Evolutionary conservation across 2,113 vertebrate species (phyloP).

Genomic region (Trematocara unimaculatum): DNA sequence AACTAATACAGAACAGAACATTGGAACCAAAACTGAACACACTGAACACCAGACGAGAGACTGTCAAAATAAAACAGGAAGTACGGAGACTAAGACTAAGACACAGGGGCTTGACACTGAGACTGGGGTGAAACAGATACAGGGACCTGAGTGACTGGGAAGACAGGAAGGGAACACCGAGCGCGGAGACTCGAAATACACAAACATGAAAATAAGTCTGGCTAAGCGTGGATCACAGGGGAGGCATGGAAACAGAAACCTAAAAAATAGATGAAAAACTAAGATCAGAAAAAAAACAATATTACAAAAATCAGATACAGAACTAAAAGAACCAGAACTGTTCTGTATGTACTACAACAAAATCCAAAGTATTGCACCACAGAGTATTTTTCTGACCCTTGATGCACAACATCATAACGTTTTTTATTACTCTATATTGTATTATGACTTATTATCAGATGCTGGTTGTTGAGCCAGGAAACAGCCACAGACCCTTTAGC

Average conservation of each 20-base stretch:
- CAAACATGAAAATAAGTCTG: neutral
- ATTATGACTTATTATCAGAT: neutral
- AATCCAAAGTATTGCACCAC: neutral
- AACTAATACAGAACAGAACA: neutral
- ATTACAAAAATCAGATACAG: neutral
- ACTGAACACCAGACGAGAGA: neutral
- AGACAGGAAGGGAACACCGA: neutral
- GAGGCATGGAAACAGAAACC: neutral
- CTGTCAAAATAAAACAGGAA: neutral
- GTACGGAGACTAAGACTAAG: neutral
- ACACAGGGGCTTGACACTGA: neutral
- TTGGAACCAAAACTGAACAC: neutral
- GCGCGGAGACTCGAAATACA: neutral
- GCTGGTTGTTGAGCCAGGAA: neutral
- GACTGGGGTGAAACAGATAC: neutral
- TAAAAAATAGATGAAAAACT: neutral
- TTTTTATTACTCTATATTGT: neutral
- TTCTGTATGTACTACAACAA: neutral
- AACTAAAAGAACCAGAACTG: neutral
- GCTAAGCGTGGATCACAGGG: neutral
- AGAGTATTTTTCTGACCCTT: neutral
- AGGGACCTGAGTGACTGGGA: neutral
- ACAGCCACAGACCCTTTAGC: neutral
- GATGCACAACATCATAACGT: neutral
- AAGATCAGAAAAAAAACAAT: neutral